These are phyloP conservation scores for Drosophila teissieri DNA, from an alignment of 1,140 invertebrate species.

Conservation along the genomic window DNA sequence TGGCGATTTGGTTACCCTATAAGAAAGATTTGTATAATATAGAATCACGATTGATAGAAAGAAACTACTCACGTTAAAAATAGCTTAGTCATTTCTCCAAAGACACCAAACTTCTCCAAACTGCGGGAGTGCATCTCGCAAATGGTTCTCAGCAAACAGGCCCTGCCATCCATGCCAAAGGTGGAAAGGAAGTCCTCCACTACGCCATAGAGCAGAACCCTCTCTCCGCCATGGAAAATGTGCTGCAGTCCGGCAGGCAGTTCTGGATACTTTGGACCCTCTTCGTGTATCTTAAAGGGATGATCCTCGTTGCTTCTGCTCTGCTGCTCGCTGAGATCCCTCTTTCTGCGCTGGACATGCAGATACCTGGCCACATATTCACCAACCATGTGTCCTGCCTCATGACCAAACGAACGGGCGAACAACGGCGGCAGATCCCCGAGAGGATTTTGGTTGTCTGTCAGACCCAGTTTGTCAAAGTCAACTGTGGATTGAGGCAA, in stretches of 20 bases:
- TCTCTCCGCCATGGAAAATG: constrained; percentile 91
- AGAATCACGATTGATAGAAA: not conserved
- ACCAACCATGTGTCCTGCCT: constrained; percentile 88
- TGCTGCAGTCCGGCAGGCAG: constrained; percentile 82
- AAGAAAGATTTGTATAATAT: constrained; percentile 9
- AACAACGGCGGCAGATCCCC: constrained; percentile 91
- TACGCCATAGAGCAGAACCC: constrained; percentile 89
- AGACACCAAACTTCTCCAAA: constrained; percentile 90
- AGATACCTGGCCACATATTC: constrained; percentile 90
- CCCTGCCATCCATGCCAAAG: constrained; percentile 92
- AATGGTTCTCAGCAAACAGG: constrained; percentile 92
- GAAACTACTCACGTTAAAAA: constrained; percentile 90
- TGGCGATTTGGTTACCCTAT: constrained; percentile 92
- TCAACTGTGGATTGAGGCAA: constrained; percentile 87
- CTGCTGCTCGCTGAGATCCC: constrained; percentile 73
- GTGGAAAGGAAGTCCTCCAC: constrained; percentile 91
- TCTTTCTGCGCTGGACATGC: constrained; percentile 87
- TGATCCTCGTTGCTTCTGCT: constrained; percentile 48
- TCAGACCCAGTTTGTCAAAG: constrained; percentile 92
- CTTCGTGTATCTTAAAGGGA: constrained; percentile 45
- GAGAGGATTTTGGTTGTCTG: constrained; percentile 93
- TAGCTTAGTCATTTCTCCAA: constrained; percentile 91
- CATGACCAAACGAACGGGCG: constrained; percentile 89
- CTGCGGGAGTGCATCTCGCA: constrained; percentile 93
- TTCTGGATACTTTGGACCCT: constrained; percentile 75